Evolutionary conservation across 2,888 invertebrate species (phyloP), one percentile per base, ranked within the genome.

Genomic region (Morpho deidamia): DNA sequence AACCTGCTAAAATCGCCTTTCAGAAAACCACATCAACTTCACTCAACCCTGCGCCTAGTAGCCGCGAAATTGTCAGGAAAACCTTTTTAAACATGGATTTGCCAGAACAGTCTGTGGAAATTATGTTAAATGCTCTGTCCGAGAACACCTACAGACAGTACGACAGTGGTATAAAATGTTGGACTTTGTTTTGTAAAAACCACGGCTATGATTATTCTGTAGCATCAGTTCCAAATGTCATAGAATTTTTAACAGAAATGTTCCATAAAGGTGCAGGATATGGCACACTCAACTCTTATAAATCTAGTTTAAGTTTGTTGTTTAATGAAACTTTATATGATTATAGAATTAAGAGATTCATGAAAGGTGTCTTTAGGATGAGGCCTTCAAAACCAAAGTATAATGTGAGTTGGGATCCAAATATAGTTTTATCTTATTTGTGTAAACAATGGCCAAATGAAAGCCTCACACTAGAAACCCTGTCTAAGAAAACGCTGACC

Each of bases 361-460:
- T 71, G 0, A 69, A 67, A 59, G 70, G 67, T 7, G 51, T 52
- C 0, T 72, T 48, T 50, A 69, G 56, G 55, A 37, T 59, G 12
- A 67, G 62, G 44, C 69, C 70, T 7, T 12, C 32, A 4, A 32
- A 8, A 5, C 67, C 69, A 1, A 71, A 69, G 44, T 71, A 70
- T 37, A 50, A 32, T 0, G 11, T 23, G 7, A 68, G 64, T 1
- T 71, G 69, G 69, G 62, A 71, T 38, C 67, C 67, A 7, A 46
- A 67, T 42, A 3, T 58, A 2, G 66, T 68, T 7, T 44, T 70
- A 23, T 51, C 66, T 43, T 44, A 44, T 23, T 10, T 69, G 11
- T 38, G 56, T 0, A 35, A 45, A 1, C 66, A 64, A 67, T 53
- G 42, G 5, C 68, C 67, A 14, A 38, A 46, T n/a, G 8, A 7